phyloP scores from a whole-genome alignment of 1,140 invertebrate genomes.

The Pogonomyrmex barbatus region DNA sequence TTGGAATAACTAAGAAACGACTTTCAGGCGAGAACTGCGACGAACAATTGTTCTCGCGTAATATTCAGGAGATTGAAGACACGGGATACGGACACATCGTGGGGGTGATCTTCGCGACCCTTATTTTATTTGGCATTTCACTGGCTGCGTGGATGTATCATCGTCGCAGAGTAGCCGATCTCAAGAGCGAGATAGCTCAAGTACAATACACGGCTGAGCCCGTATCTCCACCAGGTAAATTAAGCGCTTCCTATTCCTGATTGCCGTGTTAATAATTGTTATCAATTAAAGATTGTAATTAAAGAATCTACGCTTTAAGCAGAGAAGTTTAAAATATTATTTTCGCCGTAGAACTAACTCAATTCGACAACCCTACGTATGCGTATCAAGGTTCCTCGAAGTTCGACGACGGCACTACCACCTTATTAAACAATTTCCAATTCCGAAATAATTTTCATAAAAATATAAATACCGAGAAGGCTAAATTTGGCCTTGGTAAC shows the following conservation, averaged over 20 bases:
- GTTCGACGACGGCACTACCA: constrained; percentile 87
- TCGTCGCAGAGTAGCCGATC: constrained; percentile 90
- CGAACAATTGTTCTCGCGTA: constrained; percentile 80
- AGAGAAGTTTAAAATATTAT: neutral
- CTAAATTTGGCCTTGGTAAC: constrained; percentile 76
- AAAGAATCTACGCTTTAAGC: neutral
- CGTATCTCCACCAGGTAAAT: constrained; percentile 88
- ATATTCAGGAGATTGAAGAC: constrained; percentile 81
- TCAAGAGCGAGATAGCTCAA: constrained; percentile 94
- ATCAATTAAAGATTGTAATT: neutral
- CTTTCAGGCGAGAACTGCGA: constrained; percentile 85
- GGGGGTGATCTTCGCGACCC: constrained; percentile 89
- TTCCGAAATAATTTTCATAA: constrained; percentile 90
- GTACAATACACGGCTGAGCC: constrained; percentile 95
- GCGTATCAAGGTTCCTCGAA: constrained; percentile 89
- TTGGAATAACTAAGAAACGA: neutral
- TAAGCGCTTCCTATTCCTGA: neutral
- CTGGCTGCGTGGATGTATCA: constrained; percentile 91
- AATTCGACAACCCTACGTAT: constrained; percentile 97
- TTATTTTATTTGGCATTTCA: constrained; percentile 89
- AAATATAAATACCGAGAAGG: constrained; percentile 82
- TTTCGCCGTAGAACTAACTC: constrained; percentile 90
- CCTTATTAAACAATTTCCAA: constrained; percentile 87
- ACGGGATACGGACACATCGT: constrained; percentile 87
- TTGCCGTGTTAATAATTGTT: neutral